phyloP scores from a whole-genome alignment of 2,888 invertebrate species.

The Eristalis intricaria region DNA sequence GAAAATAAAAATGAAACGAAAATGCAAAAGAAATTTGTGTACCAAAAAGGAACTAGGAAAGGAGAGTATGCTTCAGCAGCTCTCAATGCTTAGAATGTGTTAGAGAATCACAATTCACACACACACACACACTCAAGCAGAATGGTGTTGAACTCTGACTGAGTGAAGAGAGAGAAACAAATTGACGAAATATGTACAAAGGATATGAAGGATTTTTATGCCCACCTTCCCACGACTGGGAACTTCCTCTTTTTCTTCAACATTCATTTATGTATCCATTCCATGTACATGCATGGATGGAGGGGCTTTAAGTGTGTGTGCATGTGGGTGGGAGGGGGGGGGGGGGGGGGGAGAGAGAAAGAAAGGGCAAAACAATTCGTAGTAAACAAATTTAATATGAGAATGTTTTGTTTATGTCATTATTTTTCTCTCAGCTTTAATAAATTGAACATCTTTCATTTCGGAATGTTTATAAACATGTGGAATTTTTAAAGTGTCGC shows the following conservation, averaged over 20 bases:
- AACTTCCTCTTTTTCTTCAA: background rate
- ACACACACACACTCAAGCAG: background rate
- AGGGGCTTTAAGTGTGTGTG: background rate
- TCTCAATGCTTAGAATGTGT: constrained; percentile 42
- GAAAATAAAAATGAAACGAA: constrained; percentile 56
- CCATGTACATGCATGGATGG: constrained; percentile 34
- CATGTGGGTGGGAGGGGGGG: background rate
- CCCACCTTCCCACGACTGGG: constrained; percentile 25
- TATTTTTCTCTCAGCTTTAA: constrained; percentile 55
- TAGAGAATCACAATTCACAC: constrained; percentile 33
- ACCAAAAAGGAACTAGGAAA: constrained; percentile 47
- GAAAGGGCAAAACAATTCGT: constrained; percentile 27
- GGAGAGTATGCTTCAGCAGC: constrained; percentile 47
- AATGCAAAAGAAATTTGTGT: constrained; percentile 65
- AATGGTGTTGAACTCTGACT: constrained; percentile 32
- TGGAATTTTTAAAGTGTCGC: background rate
- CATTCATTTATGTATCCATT: constrained; percentile 3
- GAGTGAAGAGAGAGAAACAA: constrained; percentile 42
- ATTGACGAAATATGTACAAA: constrained; percentile 63
- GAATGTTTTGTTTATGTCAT: constrained; percentile 52
- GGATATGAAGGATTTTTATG: constrained; percentile 53
- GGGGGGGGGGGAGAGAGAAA: background rate
- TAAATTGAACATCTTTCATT: constrained; percentile 33
- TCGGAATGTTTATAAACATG: constrained; percentile 53
- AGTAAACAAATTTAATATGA: constrained; percentile 59